Evolutionary conservation across 1,140 invertebrate species (phyloP).

Genomic region (Drosophila tsacasi): DNA sequence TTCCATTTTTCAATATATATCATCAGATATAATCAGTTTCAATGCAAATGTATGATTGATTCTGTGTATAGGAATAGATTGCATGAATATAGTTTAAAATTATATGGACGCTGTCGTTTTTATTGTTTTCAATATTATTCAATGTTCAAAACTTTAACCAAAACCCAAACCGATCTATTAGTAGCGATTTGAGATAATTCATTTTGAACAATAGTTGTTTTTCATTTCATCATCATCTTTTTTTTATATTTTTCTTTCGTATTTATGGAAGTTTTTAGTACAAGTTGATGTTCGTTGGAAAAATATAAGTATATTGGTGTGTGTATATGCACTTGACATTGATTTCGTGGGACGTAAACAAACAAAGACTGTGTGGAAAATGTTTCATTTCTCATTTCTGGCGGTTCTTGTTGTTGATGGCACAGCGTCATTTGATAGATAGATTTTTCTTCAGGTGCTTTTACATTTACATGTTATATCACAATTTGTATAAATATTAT

Average conservation of each 20-base stretch:
- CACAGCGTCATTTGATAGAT: constrained; percentile 80
- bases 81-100: constrained; percentile 58
- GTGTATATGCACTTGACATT: constrained; percentile 58
- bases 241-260: constrained; percentile 13
- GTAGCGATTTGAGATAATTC: constrained; percentile 6
- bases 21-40: constrained; percentile 39
- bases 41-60: constrained; percentile 70
- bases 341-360: constrained; percentile 71
- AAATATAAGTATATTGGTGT: constrained; percentile 74
- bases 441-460: constrained; percentile 80
- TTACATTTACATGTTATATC: constrained; percentile 83
- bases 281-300: constrained; percentile 56
- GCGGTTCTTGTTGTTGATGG: constrained; percentile 56
- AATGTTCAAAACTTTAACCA: constrained; percentile 42
- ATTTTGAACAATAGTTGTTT: constrained; percentile 33
- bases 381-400: constrained; percentile 32
- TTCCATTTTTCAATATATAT: constrained; percentile 37
- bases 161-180: constrained; percentile 27
- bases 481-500: constrained; percentile 76
- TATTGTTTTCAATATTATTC: constrained; percentile 14
- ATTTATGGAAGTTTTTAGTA: constrained; percentile 56
- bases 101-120: constrained; percentile 59
- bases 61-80: constrained; percentile 68
- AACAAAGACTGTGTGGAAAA: constrained; percentile 50
- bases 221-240: constrained; percentile 22